These are phyloP conservation scores for Bombylius discolor DNA, from an alignment of 2,888 invertebrate species.

Conservation along the genomic window DNA sequence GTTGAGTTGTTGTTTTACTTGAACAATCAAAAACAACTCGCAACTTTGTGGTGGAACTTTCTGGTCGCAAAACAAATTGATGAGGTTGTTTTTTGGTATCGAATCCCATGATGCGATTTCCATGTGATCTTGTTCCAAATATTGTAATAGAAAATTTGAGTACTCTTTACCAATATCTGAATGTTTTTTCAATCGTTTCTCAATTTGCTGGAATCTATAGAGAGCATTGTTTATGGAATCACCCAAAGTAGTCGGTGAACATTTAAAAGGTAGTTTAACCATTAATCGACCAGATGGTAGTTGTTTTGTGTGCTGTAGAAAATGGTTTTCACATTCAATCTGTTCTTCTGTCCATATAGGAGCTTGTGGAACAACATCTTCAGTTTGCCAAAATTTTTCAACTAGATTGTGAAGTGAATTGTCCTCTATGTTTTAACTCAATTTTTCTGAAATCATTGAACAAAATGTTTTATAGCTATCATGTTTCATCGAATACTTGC, in stretches of 20 bases:
- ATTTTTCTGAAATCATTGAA: neutral
- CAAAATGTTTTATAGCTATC: neutral
- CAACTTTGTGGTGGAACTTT: constrained; percentile 7
- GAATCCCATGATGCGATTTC: neutral
- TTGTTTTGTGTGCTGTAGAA: no score
- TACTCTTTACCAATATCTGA: no score
- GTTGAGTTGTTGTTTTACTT: constrained; percentile 17
- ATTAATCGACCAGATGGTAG: no score
- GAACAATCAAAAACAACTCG: constrained; percentile 9
- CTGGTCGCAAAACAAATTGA: constrained; percentile 7
- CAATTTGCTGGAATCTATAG: no score
- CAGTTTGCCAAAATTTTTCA: neutral
- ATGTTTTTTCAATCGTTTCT: no score
- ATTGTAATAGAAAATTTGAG: constrained; percentile 6
- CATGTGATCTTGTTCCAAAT: constrained; percentile 1
- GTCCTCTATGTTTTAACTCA: neutral
- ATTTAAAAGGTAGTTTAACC: no score
- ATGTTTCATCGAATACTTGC: neutral
- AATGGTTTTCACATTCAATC: no score
- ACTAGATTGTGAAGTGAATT: neutral
- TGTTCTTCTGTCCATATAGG: no score
- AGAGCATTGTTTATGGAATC: no score
- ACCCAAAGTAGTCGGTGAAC: no score
- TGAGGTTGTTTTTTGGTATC: constrained; percentile 1
- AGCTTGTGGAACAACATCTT: neutral